phyloP scores from a whole-genome alignment of 2,888 invertebrate genomes.

The Pachliopta kotzebuea region DNA sequence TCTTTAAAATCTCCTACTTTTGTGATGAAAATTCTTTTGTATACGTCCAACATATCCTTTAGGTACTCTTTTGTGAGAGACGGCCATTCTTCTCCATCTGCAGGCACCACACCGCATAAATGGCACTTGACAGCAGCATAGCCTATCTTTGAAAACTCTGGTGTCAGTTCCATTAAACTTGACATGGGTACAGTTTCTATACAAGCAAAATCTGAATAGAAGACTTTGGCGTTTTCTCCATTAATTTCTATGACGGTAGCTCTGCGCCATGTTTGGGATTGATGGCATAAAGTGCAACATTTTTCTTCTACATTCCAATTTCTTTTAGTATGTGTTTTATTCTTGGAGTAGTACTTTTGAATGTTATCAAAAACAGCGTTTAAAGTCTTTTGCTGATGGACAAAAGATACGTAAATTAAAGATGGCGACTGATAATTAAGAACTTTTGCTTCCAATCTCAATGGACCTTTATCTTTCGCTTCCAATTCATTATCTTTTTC shows the following conservation, averaged over 20 bases:
- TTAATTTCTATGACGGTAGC: slow-evolving; percentile 66
- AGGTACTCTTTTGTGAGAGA: slow-evolving; percentile 82
- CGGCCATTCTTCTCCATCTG: slow-evolving; percentile 84
- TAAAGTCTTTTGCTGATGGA: slow-evolving; percentile 66
- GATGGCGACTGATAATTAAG: slow-evolving; percentile 78
- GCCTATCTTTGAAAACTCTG: slow-evolving; percentile 71
- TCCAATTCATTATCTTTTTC: slow-evolving; percentile 48
- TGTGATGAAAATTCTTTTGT: slow-evolving; percentile 75
- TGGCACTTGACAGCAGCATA: slow-evolving; percentile 84
- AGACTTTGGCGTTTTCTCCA: slow-evolving; percentile 72
- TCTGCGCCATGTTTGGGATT: slow-evolving; percentile 83
- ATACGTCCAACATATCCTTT: slow-evolving; percentile 72
- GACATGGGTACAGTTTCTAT: slow-evolving; percentile 67
- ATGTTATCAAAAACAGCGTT: slow-evolving; percentile 73
- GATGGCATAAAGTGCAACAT: slow-evolving; percentile 66
- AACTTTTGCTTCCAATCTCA: slow-evolving; percentile 72
- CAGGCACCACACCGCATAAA: slow-evolving; percentile 84
- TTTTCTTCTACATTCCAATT: slow-evolving; percentile 76
- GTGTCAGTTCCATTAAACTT: slow-evolving; percentile 73
- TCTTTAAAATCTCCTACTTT: slow-evolving; percentile 73
- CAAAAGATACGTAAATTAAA: slow-evolving; percentile 81
- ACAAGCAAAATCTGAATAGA: slow-evolving; percentile 84
- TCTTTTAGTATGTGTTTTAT: slow-evolving; percentile 40
- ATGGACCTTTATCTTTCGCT: slow-evolving; percentile 72
- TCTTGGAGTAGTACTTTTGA: slow-evolving; percentile 73